Evolutionary conservation across 2,888 invertebrate genomes (phyloP), one percentile per base, ranked within the genome.

Genomic region (Syritta pipiens): DNA sequence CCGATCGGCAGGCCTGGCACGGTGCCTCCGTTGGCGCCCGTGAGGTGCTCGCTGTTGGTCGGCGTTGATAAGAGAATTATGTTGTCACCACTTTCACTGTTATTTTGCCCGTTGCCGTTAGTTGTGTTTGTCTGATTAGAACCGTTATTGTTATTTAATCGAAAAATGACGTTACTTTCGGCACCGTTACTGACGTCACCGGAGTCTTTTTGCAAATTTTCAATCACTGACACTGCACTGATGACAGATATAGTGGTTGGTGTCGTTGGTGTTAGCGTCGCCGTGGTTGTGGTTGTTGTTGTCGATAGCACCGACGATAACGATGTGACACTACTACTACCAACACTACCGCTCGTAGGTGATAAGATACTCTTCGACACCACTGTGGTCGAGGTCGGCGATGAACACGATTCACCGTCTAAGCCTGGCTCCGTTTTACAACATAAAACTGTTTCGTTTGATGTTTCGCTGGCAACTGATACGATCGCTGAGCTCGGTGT

Each of bases 381-480:
- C 17, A 75, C 81, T 74, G 68, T 75, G 7, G 26, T 57, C 6
- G 57, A 30, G 1, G 55, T 68, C 26, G 77, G 49, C 17, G 49
- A 28, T 30, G 28, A 19, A 62, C 42, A 59, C 62, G 74, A 53
- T 35, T 74, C 79, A 32, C 51, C 53, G 53, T 79, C 79, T 62
- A 79, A 49, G 24, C 60, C 67, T 17, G 79, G 79, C 30, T 79
- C 79, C 20, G 67, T 79, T 51, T 79, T 79, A 49, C 79, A 79
- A 72, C 84, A 83, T 82, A 83, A 83, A 81, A 87, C 87, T 83
- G 86, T 84, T 84, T 86, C 86, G 84, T 84, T 87, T 82, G 88
- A 83, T 84, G 85, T 84, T 85, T 86, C 88, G 84, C 85, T 88
- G 83, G 84, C 86, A 86, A 88, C 86, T 87, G 88, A 86, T 85